Evolutionary conservation across 2,113 vertebrate species (phyloP), one percentile per base, ranked within the genome.

Genomic region (Engystomops pustulosus): DNA sequence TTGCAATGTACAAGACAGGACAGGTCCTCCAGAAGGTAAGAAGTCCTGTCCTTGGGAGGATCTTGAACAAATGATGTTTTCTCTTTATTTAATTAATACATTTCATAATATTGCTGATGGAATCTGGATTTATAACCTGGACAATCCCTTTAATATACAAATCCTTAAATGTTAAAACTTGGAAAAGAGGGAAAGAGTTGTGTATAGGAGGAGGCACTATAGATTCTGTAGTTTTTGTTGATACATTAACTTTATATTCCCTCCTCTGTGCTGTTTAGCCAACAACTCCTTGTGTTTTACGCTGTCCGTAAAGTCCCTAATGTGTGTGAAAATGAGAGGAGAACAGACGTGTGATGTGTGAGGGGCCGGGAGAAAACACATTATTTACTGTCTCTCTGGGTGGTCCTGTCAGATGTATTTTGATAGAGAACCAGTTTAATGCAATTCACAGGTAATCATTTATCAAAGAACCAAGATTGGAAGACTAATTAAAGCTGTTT

Each of bases 401-500:
- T 79, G 77, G 77, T 79, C 77, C 41, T 47, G 58, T 79, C 58
- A 62, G 27, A 79, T 44, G 25, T 41, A 38, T 79, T 38, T 79
- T 79, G 58, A 67, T 79, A 65, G 55, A 36, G 58, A 79, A 67
- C 58, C 20, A 47, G 77, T 41, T 79, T 79, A 79, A 79, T 79
- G 58, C 38, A 79, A 79, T 79, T 79, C 41, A 30, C 77, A 79
- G 58, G 77, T 79, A 41, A 79, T 79, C 77, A 67, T 79, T 79
- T 79, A 79, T 79, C 77, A 79, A 79, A 79, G 77, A 45, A 47
- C 15, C 2, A 17, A 27, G 38, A 65, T 45, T 62, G 55, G 38
- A 67, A 79, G 58, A 65, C 36, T 79, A 79, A 79, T 79, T 79
- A 67, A 79, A 79, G 77, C 47, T 47, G 77, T 79, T 79, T 67